Percentiles rank a stretch among this genome's conserved stretches.
Conservation (phyloP, 2,113 vertebrate genomes). For the Synodontis membranacea region DNA sequence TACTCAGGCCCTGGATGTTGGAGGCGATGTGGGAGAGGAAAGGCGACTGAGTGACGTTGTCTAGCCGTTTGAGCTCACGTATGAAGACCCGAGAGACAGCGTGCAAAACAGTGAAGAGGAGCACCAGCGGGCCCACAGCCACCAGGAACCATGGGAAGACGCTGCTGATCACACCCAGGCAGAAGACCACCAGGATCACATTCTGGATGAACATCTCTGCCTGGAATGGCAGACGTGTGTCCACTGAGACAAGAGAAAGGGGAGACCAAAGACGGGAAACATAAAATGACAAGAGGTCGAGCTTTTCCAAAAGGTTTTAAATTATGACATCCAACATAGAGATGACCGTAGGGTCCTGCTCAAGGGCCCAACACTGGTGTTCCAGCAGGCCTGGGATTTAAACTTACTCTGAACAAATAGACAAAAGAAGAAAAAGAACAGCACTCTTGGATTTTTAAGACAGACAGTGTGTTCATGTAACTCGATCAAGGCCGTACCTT, state of each 20-base stretch:
- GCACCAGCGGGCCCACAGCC: slow-evolving; percentile 82
- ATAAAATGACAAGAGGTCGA: neutral
- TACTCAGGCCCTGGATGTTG: slow-evolving; percentile 89
- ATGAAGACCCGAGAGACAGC: slow-evolving; percentile 88
- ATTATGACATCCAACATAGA: neutral
- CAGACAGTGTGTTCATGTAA: neutral
- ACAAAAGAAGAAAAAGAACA: neutral
- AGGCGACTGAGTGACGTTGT: slow-evolving; percentile 90
- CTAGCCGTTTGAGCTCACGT: slow-evolving; percentile 88
- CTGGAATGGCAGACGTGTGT: slow-evolving; percentile 90
- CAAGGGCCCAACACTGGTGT: neutral
- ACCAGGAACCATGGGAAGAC: slow-evolving; percentile 92
- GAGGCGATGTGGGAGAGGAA: slow-evolving; percentile 90
- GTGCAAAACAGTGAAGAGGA: slow-evolving; percentile 82
- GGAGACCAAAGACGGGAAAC: neutral
- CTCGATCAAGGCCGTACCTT: slow-evolving; percentile 73
- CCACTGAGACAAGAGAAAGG: slow-evolving; percentile 70
- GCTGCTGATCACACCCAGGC: slow-evolving; percentile 82
- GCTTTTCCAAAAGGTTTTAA: neutral
- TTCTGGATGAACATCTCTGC: slow-evolving; percentile 95
- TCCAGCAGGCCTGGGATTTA: neutral
- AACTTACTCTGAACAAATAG: neutral
- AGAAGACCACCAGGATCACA: slow-evolving; percentile 89
- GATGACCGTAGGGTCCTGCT: neutral
- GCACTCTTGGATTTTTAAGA: neutral